Evolutionary conservation across 1,140 invertebrate genomes (phyloP).

Genomic region (Muscidifurax raptorellus): DNA sequence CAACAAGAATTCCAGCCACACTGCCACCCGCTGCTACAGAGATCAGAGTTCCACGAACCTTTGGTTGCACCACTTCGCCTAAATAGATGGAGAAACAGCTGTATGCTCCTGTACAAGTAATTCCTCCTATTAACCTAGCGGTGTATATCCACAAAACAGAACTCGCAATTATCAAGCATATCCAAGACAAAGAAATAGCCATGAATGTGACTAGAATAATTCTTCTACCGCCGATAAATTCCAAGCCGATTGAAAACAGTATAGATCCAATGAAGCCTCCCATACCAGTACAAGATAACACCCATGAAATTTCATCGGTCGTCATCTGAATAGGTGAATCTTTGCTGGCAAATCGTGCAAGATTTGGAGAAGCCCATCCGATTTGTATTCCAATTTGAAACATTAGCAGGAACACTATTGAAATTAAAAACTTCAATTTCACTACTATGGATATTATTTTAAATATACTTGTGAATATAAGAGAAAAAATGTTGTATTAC

Average conservation of each 20-base stretch:
- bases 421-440: not conserved
- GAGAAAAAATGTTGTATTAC: no score
- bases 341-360: constrained; percentile 71
- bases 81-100: constrained; percentile 71
- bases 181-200: constrained; percentile 75
- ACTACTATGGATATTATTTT: not conserved
- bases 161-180: constrained; percentile 76
- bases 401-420: constrained; percentile 65
- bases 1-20: not conserved
- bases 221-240: constrained; percentile 80
- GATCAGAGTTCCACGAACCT: constrained; percentile 25
- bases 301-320: constrained; percentile 79
- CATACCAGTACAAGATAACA: constrained; percentile 77
- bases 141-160: constrained; percentile 75
- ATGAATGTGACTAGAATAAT: not conserved
- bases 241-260: constrained; percentile 52
- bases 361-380: constrained; percentile 78
- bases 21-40: not conserved
- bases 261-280: constrained; percentile 63
- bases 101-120: constrained; percentile 80
- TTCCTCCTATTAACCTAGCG: constrained; percentile 68
- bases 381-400: constrained; percentile 61
- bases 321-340: constrained; percentile 75
- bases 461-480: not conserved
- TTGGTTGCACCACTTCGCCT: not conserved